phyloP scores from a whole-genome alignment of 1,140 invertebrate genomes.

The Apis florea region DNA sequence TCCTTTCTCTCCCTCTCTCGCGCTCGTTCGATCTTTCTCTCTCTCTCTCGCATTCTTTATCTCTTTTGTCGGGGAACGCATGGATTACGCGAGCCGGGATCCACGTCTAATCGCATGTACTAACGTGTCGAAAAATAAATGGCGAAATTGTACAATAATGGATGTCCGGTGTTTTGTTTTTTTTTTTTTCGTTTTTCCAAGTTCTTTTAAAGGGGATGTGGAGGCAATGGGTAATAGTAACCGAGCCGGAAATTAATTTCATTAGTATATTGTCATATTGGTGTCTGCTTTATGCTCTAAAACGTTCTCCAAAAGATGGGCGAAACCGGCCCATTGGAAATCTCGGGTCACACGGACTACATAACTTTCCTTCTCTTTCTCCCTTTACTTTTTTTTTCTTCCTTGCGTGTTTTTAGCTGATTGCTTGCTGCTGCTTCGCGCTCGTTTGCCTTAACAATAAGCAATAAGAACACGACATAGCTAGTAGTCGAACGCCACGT shows the following conservation, averaged over 20 bases:
- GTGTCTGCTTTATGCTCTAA: constrained; percentile 49
- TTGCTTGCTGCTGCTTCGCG: neutral
- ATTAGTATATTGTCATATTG: constrained; percentile 60
- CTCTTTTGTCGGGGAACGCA: constrained; percentile 20
- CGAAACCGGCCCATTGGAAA: constrained; percentile 35
- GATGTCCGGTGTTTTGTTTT: constrained; percentile 1
- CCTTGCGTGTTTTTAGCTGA: neutral
- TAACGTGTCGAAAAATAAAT: constrained; percentile 61
- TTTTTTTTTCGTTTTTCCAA: neutral
- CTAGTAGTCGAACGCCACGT: constrained; percentile 13
- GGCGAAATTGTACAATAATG: constrained; percentile 55
- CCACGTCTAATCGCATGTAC: constrained; percentile 54
- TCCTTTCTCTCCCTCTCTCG: constrained; percentile 11
- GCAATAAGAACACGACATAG: constrained; percentile 33
- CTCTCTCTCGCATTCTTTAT: constrained; percentile 23
- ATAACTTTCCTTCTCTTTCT: neutral
- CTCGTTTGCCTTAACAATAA: constrained; percentile 37
- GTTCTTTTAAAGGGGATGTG: neutral
- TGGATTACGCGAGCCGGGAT: constrained; percentile 39
- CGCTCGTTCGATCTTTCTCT: constrained; percentile 23
- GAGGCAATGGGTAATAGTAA: constrained; percentile 27
- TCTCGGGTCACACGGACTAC: constrained; percentile 43
- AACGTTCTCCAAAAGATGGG: constrained; percentile 36
- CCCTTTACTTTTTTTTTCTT: constrained; percentile 4
- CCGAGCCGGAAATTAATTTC: constrained; percentile 59